Evolutionary conservation across 1,140 invertebrate species (phyloP), one percentile per base, ranked within the genome.

Genomic region (Samia ricini): DNA sequence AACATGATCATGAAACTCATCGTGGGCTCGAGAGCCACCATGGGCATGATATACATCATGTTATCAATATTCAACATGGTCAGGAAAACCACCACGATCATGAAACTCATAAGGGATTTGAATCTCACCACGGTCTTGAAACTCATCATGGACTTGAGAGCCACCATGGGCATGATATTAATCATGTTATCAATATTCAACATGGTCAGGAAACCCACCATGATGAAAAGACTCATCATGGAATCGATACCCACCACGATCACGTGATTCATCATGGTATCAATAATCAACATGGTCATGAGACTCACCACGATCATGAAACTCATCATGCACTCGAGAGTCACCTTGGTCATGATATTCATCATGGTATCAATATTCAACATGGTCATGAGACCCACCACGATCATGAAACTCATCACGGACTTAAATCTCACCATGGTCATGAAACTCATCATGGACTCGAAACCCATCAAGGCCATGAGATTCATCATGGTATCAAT

Each of bases 1-100:
- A 29, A 29, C 26, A 29, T 29, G 26, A 10, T 29, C 4, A 29
- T 29, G 6, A 29, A 29, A 29, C 2, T 4, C 54, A 56, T 24
- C 15, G n/a, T 56, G 54, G n/a, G 5, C 2, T 26, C 18, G 23
- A 12, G 10, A 8, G 8, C 10, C 6, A 15, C 15, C 48, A 50
- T 15, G 15, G 10, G 18, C 50, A 52, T 5, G 19, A 22, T 2
- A 12, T 20, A 12, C 50, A 52, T 0, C 72, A 78, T 56, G 68
- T 72, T 50, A 64, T 66, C 10, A 63, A 72, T 29, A 29, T 5
- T 29, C 26, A 2, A 29, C 26, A 29, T 2, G 26, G 26, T 2
- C 77, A 78, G 29, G 74, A 83, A 29, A 74, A 71, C 2, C 70
- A 73, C 2, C 69, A 72, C 10, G 63, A 76, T 50, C 36, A 68